A percentile compares a stretch with the other conserved stretches of the same genome.
Conservation (phyloP, 2,113 vertebrate genomes). For the Apodemus sylvaticus region DNA sequence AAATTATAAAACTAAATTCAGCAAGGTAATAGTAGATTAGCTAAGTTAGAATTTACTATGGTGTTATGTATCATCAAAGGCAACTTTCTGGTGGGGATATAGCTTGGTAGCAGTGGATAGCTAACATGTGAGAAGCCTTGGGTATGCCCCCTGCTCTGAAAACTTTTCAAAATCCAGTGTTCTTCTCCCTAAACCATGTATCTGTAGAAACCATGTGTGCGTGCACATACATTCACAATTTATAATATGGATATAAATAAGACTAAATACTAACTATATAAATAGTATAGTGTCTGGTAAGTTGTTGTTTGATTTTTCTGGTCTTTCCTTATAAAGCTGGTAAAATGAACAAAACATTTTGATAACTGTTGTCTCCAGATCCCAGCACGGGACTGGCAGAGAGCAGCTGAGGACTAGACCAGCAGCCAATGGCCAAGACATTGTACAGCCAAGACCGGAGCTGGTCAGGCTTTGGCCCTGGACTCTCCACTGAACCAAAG, state of each 20-base stretch:
- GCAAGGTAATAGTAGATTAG: background rate
- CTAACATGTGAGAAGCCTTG: background rate
- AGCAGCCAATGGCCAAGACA: background rate
- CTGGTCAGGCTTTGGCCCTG: background rate
- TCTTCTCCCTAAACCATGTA: background rate
- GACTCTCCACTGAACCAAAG: background rate
- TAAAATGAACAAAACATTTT: background rate
- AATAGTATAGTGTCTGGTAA: background rate
- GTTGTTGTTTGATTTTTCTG: background rate
- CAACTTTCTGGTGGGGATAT: background rate
- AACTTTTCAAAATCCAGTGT: background rate
- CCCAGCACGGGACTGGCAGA: background rate
- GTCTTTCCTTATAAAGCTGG: background rate
- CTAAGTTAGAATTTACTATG: background rate
- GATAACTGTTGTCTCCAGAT: background rate
- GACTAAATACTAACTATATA: background rate
- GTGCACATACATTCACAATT: background rate
- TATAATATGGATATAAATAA: background rate
- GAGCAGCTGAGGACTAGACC: background rate
- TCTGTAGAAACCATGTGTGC: background rate
- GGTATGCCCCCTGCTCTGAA: background rate
- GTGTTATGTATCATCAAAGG: background rate
- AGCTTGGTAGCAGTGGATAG: background rate
- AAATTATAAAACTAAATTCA: background rate
- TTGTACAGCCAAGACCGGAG: background rate